A percentile compares a stretch with the other conserved stretches of the same genome.
phyloP scores from a whole-genome alignment of 2,113 vertebrate species.

The Charadrius vociferus region DNA sequence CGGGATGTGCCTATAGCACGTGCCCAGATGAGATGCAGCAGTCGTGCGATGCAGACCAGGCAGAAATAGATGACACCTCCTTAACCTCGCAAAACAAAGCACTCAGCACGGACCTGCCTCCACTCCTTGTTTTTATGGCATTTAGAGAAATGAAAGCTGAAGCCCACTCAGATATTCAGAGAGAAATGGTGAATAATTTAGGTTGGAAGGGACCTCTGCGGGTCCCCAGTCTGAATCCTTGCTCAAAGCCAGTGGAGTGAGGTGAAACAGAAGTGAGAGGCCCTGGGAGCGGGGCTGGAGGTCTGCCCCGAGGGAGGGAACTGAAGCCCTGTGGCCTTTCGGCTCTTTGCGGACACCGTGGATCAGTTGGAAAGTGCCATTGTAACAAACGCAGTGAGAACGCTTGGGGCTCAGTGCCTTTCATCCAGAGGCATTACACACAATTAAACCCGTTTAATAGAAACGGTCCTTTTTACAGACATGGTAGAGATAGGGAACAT shows the following conservation, averaged over 20 bases:
- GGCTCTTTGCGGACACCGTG: background rate
- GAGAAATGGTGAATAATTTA: background rate
- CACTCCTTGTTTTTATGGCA: background rate
- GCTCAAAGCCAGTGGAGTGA: background rate
- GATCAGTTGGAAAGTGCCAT: background rate
- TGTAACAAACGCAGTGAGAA: background rate
- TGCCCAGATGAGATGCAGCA: accelerated
- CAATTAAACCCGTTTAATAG: background rate
- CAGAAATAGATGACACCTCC: background rate
- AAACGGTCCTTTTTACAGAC: background rate
- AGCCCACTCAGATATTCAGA: background rate
- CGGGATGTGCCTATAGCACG: background rate
- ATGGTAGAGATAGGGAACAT: background rate
- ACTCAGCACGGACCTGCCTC: background rate
- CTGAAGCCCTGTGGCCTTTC: background rate
- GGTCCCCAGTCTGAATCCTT: background rate
- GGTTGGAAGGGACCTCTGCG: background rate
- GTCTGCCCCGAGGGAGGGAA: background rate
- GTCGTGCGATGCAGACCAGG: background rate
- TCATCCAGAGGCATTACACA: background rate
- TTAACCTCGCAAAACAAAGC: background rate
- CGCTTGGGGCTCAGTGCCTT: background rate
- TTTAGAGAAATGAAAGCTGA: background rate
- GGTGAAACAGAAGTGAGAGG: background rate
- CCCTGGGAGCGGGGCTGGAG: background rate